Evolutionary conservation across 2,888 invertebrate species (phyloP).

Genomic region (Campoletis raptor): DNA sequence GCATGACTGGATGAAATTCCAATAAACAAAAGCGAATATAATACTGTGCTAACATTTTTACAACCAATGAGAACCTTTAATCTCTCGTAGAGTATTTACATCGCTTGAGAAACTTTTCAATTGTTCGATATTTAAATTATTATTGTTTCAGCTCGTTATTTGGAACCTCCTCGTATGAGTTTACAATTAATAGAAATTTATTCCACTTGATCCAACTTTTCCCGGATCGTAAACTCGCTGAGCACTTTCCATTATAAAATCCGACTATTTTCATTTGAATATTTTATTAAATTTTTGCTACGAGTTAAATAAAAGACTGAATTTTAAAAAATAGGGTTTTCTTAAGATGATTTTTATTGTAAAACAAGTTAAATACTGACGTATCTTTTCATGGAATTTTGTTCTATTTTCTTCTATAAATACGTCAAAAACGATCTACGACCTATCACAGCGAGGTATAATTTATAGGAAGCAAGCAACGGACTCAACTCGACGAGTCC

Average conservation of each 20-base stretch:
- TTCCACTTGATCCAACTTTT: neutral
- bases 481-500: slow-evolving; percentile 45
- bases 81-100: neutral
- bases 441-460: slow-evolving; percentile 10
- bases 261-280: neutral
- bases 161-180: neutral
- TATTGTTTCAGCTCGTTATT: neutral
- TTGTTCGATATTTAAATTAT: neutral
- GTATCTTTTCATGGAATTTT: neutral
- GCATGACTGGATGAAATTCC: neutral
- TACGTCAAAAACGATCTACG: slow-evolving; percentile 33
- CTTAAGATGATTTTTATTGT: neutral
- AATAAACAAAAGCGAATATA: neutral
- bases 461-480: slow-evolving; percentile 45
- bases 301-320: neutral
- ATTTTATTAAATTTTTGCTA: too few species aligned
- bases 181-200: neutral
- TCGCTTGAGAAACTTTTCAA: neutral
- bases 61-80: neutral
- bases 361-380: neutral
- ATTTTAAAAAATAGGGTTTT: neutral
- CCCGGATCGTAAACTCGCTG: neutral
- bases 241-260: neutral
- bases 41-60: neutral
- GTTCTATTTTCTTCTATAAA: neutral